These are phyloP conservation scores for Gymnocephalus cernua DNA, from an alignment of 2,113 vertebrate species.

Conservation along the genomic window DNA sequence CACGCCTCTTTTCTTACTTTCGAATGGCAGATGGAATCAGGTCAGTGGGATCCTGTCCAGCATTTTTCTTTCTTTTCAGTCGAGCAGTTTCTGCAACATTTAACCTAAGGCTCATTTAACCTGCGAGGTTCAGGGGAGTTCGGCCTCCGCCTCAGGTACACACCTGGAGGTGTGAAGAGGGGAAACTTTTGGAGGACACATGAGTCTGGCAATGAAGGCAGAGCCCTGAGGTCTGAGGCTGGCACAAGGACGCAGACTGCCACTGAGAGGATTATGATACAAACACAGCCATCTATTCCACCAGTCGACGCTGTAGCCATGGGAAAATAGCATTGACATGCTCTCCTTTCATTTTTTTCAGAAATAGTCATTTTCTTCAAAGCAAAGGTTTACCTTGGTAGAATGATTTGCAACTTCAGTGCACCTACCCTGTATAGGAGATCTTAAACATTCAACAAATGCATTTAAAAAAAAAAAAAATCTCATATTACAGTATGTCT, in stretches of 20 bases:
- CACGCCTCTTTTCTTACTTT: neutral
- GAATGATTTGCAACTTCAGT: slow-evolving; percentile 28
- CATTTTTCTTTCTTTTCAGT: slow-evolving; percentile 31
- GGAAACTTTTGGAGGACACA: slow-evolving; percentile 28
- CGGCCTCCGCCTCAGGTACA: slow-evolving; percentile 20
- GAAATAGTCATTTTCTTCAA: slow-evolving; percentile 44
- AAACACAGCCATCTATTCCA: slow-evolving; percentile 48
- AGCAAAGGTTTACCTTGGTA: slow-evolving; percentile 23
- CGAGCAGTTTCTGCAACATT: slow-evolving; percentile 42
- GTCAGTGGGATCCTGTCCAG: slow-evolving; percentile 28
- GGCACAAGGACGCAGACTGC: slow-evolving; percentile 33
- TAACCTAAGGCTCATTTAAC: slow-evolving; percentile 58
- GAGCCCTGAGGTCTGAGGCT: slow-evolving; percentile 22
- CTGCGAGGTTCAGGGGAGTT: slow-evolving; percentile 37
- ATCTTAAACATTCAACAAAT: slow-evolving; percentile 43
- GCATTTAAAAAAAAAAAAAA: too few relatives aligned
- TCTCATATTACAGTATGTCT: slow-evolving; percentile 1
- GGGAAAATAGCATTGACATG: slow-evolving; percentile 36
- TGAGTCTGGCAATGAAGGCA: slow-evolving; percentile 31
- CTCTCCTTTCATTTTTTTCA: slow-evolving; percentile 25
- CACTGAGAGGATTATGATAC: slow-evolving; percentile 36
- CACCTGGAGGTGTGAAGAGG: slow-evolving; percentile 26
- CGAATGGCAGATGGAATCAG: slow-evolving; percentile 30
- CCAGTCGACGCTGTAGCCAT: slow-evolving; percentile 7
- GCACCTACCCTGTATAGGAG: neutral